Evolutionary conservation across 2,888 invertebrate genomes (phyloP).

Genomic region (Callosobruchus maculatus): DNA sequence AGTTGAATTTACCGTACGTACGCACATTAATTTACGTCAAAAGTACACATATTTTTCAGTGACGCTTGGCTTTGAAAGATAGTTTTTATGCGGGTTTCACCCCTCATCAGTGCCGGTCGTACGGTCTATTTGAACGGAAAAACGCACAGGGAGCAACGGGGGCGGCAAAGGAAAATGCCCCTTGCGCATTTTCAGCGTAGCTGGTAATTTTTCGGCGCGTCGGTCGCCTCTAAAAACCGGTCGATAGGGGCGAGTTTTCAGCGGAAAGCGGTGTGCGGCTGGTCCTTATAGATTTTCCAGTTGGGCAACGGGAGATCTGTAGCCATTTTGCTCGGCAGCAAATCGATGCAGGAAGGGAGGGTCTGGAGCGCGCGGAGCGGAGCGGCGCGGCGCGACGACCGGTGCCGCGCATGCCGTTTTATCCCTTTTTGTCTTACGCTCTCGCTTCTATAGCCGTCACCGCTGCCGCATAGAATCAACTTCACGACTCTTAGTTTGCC

Average conservation of each 20-base stretch:
- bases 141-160: conserved; percentile 40
- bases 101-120: conserved; percentile 36
- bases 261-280: conserved; percentile 26
- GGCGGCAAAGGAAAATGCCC: conserved; percentile 43
- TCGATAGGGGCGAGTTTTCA: conserved; percentile 44
- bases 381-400: too few species aligned
- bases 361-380: conserved; percentile 28
- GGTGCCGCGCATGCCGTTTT: conserved; percentile 49
- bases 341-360: conserved; percentile 50
- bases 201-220: conserved; percentile 47
- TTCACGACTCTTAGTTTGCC: conserved; percentile 34
- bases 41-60: conserved; percentile 51
- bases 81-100: conserved; percentile 47
- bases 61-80: conserved; percentile 49
- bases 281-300: conserved; percentile 49
- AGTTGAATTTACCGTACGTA: conserved; percentile 50
- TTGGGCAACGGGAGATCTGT: conserved; percentile 46
- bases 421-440: conserved; percentile 51
- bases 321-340: conserved; percentile 49
- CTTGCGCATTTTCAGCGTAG: conserved; percentile 44
- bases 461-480: conserved; percentile 29
- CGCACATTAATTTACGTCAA: conserved; percentile 53
- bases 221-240: conserved; percentile 44
- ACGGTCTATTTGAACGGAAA: conserved; percentile 48
- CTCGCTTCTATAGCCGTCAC: conserved; percentile 42